Conservation (phyloP, 2,797 vertebrate genomes). For the Melanotaenia parkinsoni region DNA sequence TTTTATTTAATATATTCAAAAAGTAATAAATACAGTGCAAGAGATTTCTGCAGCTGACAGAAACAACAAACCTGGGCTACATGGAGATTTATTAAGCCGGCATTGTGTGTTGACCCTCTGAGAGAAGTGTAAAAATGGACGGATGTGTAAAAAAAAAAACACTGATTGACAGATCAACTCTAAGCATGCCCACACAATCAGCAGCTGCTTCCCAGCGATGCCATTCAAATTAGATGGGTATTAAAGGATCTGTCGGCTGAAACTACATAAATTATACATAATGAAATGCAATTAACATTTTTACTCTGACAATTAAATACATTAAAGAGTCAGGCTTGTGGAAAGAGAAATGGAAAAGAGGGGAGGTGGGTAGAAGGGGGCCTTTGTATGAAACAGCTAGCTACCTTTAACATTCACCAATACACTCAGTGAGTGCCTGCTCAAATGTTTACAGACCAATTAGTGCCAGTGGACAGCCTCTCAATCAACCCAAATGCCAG, state of each 20-base stretch:
- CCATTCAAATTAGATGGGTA: slow-evolving; percentile 77
- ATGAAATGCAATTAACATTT: slow-evolving; percentile 85
- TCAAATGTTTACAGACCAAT: slow-evolving; percentile 78
- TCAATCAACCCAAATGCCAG: slow-evolving; percentile 77
- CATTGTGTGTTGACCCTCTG: slow-evolving; percentile 31
- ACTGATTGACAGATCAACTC: slow-evolving; percentile 75
- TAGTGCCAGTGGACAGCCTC: slow-evolving; percentile 58
- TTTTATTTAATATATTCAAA: not conserved
- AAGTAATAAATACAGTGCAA: not conserved
- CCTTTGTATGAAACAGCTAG: slow-evolving; percentile 52
- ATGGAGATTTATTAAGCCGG: slow-evolving; percentile 21
- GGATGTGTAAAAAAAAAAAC: slow-evolving; percentile 43
- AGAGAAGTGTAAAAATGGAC: slow-evolving; percentile 43
- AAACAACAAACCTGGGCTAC: slow-evolving; percentile 16
- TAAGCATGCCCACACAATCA: slow-evolving; percentile 66
- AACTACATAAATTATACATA: slow-evolving; percentile 81
- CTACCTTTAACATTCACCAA: slow-evolving; percentile 59
- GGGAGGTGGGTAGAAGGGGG: slow-evolving; percentile 16
- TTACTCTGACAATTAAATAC: slow-evolving; percentile 79
- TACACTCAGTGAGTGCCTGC: slow-evolving; percentile 50
- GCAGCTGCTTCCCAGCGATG: slow-evolving; percentile 63
- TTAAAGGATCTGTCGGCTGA: slow-evolving; percentile 78
- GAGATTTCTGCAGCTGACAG: not conserved
- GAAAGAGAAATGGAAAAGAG: slow-evolving; percentile 37
- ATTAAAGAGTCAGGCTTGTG: slow-evolving; percentile 69